Conservation (phyloP, 2,888 invertebrate genomes). For the Druceiella hillmani region DNA sequence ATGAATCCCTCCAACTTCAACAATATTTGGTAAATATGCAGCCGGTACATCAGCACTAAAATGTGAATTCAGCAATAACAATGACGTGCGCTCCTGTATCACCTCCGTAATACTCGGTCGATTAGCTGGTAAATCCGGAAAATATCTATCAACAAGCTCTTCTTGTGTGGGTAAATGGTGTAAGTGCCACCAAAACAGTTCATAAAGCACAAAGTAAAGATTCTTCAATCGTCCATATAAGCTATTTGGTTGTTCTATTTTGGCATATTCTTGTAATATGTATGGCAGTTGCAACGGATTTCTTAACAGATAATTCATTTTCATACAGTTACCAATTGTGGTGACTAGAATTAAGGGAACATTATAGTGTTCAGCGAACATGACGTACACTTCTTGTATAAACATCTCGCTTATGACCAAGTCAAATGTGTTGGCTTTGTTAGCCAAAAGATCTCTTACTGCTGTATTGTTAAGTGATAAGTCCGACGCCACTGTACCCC, state of each 20-base stretch:
- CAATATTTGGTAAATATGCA: slow-evolving; percentile 49
- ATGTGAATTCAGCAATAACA: slow-evolving; percentile 47
- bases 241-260: slow-evolving; percentile 41
- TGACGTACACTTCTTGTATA: slow-evolving; percentile 41
- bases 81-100: slow-evolving; percentile 37
- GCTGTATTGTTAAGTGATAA: slow-evolving; percentile 33
- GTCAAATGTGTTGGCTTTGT: slow-evolving; percentile 37
- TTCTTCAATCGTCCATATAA: slow-evolving; percentile 50
- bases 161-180: slow-evolving; percentile 39
- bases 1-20: slow-evolving; percentile 58
- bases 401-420: slow-evolving; percentile 47
- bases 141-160: slow-evolving; percentile 34
- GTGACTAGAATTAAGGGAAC: slow-evolving; percentile 38
- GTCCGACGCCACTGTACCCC: slow-evolving; percentile 36
- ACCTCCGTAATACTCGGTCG: slow-evolving; percentile 38
- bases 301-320: slow-evolving; percentile 35
- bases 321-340: slow-evolving; percentile 43
- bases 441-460: slow-evolving; percentile 33
- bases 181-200: slow-evolving; percentile 38
- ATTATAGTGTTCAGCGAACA: slow-evolving; percentile 42
- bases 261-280: slow-evolving; percentile 35
- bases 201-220: slow-evolving; percentile 33
- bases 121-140: slow-evolving; percentile 34
- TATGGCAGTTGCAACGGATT: slow-evolving; percentile 42
- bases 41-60: slow-evolving; percentile 42